Base-by-base conservation (phyloP, 2,888 invertebrate genomes). In the Cremastobaeus sp. region DNA sequence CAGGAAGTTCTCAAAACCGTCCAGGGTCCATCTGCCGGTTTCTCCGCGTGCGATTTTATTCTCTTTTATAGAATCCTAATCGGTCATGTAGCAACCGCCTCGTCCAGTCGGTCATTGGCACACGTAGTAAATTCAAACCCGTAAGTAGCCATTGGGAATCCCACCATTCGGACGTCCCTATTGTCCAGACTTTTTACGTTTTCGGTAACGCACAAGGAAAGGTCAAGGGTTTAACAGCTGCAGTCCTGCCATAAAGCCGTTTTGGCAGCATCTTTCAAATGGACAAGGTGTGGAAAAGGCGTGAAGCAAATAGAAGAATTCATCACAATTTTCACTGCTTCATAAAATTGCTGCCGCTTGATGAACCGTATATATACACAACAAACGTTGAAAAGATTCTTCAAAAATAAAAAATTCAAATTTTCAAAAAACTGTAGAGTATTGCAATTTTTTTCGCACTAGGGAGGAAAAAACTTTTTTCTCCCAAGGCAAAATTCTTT, bases 71-170 rank as follows among this genome's bases (percentile, higher is more conserved):
- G 35, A 70, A 76, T 66, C 52, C 70, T 73, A 76, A 73, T 76
- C 70, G 76, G 70, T 76, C 76, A 76, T 76, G 62, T 47, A 39
- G 62, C 57, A 65, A 72, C 69, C 69, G 68, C 52, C 57, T 48
- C 30, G 76, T 70, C 73, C 70, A 73, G 70, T 73, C 76, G 76
- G 73, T 76, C 76, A 76, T 73, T 76, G 68, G 64, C 54, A 52
- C 64, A 64, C 57, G 57, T 62, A 74, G n/a, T n/a, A 74, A 57
- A 62, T 60, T 54, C 45, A 35, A 55, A 45, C 60, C 64, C 45
- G 35, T 68, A 73, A 73, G 66, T 43, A 62, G 60, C 60, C 52
- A 11, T 45, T 54, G 37, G 59, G 21, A 62, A 62, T 52, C 50
- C 34, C 52, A n/a, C 12, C 39, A 25, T 25, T 14, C 35, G 35